A percentile compares a stretch with the other conserved stretches of the same genome.
Evolutionary conservation across 2,797 vertebrate species (phyloP).

Genomic region (Heliangelus exortis): DNA sequence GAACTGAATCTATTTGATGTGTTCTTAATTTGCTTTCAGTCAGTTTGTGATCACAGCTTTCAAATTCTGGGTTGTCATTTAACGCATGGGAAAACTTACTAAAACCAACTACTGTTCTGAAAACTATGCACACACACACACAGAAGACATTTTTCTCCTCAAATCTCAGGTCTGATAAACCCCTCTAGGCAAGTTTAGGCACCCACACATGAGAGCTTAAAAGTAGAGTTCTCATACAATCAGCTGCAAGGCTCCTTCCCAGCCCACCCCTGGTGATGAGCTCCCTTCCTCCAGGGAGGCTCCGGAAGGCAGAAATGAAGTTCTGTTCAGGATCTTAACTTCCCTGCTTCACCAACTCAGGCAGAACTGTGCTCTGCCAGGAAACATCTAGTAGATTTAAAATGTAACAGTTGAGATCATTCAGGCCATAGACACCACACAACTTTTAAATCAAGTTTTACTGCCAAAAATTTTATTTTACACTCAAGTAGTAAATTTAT

Average conservation of each 20-base stretch:
- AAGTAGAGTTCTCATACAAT: not conserved
- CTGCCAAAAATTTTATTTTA: slow-evolving; percentile 45
- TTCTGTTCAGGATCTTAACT: not conserved
- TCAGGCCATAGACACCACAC: not conserved
- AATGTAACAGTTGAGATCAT: not conserved
- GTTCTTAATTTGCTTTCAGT: not conserved
- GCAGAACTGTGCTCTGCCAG: not conserved
- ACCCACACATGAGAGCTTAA: not conserved
- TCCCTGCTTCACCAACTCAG: not conserved
- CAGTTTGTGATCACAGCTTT: not conserved
- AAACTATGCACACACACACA: not conserved
- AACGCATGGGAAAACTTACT: not conserved
- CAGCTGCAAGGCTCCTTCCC: not conserved
- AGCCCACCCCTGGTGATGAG: not conserved
- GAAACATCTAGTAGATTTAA: not conserved
- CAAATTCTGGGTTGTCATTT: not conserved
- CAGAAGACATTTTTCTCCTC: not conserved
- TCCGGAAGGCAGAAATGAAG: not conserved
- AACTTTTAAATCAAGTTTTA: slow-evolving; percentile 3
- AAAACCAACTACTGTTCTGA: not conserved
- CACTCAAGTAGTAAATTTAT: not conserved
- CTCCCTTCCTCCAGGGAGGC: not conserved
- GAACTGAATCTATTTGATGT: not conserved
- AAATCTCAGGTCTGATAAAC: not conserved
- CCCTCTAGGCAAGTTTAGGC: not conserved